Evolutionary conservation across 2,888 invertebrate genomes (phyloP), one percentile per base, ranked within the genome.

Genomic region (Leptogaster cylindrica): DNA sequence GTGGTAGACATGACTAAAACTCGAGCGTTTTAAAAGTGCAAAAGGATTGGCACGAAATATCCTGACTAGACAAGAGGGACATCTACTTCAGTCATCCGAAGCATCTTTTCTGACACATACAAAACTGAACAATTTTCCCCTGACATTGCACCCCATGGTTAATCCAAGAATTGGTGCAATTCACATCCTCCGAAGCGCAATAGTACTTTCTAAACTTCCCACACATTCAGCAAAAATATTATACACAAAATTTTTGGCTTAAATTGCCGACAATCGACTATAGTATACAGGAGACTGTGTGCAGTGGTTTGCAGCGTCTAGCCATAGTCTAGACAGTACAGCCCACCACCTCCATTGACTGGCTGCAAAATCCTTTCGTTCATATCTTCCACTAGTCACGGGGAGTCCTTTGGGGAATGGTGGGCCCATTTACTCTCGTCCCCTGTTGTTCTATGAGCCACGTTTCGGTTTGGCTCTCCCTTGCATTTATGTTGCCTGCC

Each of bases 301-400:
- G 71, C 71, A 72, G 73, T 70, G 72, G 73, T 73, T 73, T 72
- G 70, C 72, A 73, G 67, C 71, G 73, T 73, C 73, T 73, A 72
- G 73, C 72, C 73, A 73, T 70, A 72, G 73, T 73, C 73, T 73
- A 73, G 73, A 73, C 73, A 48, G 71, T 70, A 72, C 72, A 71
- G 71, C 71, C 71, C 71, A 68, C 68, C 68, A 67, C 65, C 70
- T 67, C 66, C 52, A 20, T 48, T 31, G 18, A 16, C 44, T 18
- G 64, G 23, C 46, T 33, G 48, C 48, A 48, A 64, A n/a, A 27
- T 48, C 41, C 46, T 48, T 64, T 64, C 46, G 48, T 12, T 46
- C 44, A 55, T 55, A 55, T 55, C 55, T 39, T 55, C 23, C 20
- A 28, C 23, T n/a, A 61, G 61, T 31, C 18, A 44, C 61, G 27